phyloP scores from a whole-genome alignment of 2,888 invertebrate genomes.

The Dioctria linearis region DNA sequence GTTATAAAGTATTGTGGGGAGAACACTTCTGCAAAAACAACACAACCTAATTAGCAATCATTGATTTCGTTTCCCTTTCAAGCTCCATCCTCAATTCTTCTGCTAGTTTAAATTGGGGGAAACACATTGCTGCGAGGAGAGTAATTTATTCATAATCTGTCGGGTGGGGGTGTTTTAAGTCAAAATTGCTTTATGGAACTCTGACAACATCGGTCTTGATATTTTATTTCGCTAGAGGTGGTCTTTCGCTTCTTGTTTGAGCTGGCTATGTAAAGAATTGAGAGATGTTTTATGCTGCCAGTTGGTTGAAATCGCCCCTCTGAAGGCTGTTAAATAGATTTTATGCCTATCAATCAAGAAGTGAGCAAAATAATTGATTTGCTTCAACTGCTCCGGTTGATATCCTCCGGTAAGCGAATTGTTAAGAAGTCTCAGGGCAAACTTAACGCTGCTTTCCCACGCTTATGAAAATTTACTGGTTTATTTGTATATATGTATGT shows the following conservation, averaged over 20 bases:
- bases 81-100: neutral
- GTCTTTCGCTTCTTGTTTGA: neutral
- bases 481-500: neutral
- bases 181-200: neutral
- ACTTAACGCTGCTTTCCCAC: neutral
- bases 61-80: conserved; percentile 13
- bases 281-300: conserved; percentile 2
- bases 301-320: conserved; percentile 11
- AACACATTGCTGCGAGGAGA: conserved; percentile 18
- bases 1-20: neutral
- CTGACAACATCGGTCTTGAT: conserved; percentile 13
- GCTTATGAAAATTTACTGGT: neutral
- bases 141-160: conserved; percentile 48
- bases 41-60: conserved; percentile 48
- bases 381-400: conserved; percentile 16
- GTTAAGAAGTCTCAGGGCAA: neutral
- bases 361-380: conserved; percentile 51
- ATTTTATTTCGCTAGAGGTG: conserved; percentile 30
- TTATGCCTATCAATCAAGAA: conserved; percentile 52
- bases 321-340: conserved; percentile 41
- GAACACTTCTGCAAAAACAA: conserved; percentile 15
- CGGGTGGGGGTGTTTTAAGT: conserved; percentile 24
- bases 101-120: conserved; percentile 23
- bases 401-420: neutral
- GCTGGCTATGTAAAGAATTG: neutral